These are phyloP conservation scores for Zapus hudsonius DNA, from an alignment of 2,113 vertebrate species.

Conservation along the genomic window DNA sequence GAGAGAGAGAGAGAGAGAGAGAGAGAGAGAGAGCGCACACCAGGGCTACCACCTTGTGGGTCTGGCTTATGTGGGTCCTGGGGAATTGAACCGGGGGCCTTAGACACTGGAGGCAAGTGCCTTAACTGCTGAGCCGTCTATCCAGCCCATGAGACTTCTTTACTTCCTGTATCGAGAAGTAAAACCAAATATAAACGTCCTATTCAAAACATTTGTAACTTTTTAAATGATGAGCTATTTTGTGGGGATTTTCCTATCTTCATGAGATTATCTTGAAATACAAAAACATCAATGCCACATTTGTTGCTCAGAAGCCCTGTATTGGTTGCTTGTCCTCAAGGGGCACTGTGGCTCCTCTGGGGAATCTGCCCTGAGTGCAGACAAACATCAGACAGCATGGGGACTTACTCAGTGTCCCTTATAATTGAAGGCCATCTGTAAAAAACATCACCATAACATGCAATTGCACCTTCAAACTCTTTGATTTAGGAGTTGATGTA, in stretches of 20 bases:
- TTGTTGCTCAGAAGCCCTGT: constrained; percentile 50
- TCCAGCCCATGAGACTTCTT: too few relatives aligned
- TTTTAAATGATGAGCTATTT: constrained; percentile 65
- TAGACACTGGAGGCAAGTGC: too few relatives aligned
- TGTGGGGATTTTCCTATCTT: constrained; percentile 57
- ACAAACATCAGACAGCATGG: constrained; percentile 48
- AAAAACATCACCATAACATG: constrained; percentile 44
- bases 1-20: too few relatives aligned
- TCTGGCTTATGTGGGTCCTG: too few relatives aligned
- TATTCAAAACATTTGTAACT: constrained; percentile 73
- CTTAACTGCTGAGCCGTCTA: too few relatives aligned
- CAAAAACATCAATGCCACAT: constrained; percentile 32
- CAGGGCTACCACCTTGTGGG: too few relatives aligned
- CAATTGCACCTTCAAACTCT: constrained; percentile 46
- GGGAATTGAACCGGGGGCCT: too few relatives aligned
- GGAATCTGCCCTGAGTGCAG: neutral
- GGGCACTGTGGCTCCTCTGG: too few relatives aligned
- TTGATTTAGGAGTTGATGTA: constrained; percentile 45
- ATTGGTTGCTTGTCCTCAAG: neutral
- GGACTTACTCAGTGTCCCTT: constrained; percentile 30
- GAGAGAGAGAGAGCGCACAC: too few relatives aligned
- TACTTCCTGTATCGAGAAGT: constrained; percentile 79
- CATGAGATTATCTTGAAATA: constrained; percentile 70
- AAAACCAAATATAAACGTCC: constrained; percentile 66
- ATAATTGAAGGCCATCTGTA: constrained; percentile 56